These are phyloP conservation scores for Sanderia malayensis DNA, from an alignment of 30 jellyfish, hydroid and myxozoan genomes.

Conservation along the genomic window DNA sequence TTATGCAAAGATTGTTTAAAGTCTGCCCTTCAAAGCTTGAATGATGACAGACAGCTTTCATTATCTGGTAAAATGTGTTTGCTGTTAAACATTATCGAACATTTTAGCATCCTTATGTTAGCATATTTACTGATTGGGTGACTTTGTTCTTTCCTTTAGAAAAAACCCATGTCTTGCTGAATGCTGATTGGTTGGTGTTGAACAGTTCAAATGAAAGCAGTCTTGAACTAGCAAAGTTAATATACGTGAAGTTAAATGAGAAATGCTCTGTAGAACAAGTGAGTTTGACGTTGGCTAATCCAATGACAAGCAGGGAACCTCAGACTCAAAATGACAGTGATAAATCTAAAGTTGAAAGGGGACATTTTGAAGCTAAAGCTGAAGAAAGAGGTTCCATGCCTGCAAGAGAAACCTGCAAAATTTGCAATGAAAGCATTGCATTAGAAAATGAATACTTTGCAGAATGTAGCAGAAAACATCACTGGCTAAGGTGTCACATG, in stretches of 20 bases:
- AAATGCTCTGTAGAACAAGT: constrained; percentile 10
- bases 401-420: constrained; percentile 11
- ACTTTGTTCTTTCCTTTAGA: constrained; percentile 19
- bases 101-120: background rate
- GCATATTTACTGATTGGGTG: background rate
- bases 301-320: background rate
- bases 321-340: background rate
- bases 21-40: background rate
- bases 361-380: background rate
- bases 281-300: background rate
- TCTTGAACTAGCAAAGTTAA: constrained; percentile 15
- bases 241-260: constrained; percentile 14
- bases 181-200: constrained; percentile 51
- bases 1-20: background rate
- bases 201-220: constrained; percentile 6
- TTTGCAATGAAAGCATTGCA: constrained; percentile 5
- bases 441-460: background rate
- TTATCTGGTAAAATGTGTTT: no score
- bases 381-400: background rate
- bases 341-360: background rate
- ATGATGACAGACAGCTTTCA: background rate
- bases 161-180: constrained; percentile 12
- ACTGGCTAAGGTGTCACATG: constrained; percentile 11
- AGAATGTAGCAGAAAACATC: constrained; percentile 1
- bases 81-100: background rate